Percentiles rank a stretch among this genome's conserved stretches.
These are phyloP conservation scores for Orius insidiosus DNA, from an alignment of 1,140 invertebrate species.

Conservation along the genomic window DNA sequence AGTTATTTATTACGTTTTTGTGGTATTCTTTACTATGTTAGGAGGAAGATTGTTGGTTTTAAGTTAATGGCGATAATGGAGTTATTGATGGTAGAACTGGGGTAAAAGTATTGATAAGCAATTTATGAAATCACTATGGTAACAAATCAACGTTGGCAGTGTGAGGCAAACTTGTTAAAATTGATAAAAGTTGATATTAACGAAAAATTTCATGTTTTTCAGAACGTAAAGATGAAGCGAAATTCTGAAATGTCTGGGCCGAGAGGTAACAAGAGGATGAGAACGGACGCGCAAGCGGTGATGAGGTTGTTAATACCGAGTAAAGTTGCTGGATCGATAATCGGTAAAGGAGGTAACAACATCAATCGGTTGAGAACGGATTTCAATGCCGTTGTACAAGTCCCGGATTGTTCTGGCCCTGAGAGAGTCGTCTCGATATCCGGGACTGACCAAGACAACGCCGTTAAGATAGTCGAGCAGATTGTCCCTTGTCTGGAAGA, in stretches of 20 bases:
- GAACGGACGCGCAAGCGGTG: conserved; percentile 55
- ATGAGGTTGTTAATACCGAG: conserved; percentile 81
- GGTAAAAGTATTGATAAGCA: too few relatives aligned
- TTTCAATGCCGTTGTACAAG: conserved; percentile 98
- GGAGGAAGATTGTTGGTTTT: too few relatives aligned
- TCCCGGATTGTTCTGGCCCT: conserved; percentile 98
- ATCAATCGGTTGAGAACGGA: conserved; percentile 80
- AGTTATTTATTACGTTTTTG: too few relatives aligned
- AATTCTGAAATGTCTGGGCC: conserved; percentile 39
- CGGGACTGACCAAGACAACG: conserved; percentile 7
- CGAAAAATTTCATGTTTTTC: too few relatives aligned
- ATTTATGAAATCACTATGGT: too few relatives aligned
- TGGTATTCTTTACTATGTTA: too few relatives aligned
- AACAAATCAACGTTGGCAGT: too few relatives aligned
- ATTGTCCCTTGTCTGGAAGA: conserved; percentile 80
- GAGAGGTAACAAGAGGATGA: conserved; percentile 44
- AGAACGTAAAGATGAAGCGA: conserved; percentile 41
- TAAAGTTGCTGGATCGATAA: conserved; percentile 90
- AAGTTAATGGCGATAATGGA: too few relatives aligned
- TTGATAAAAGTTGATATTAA: too few relatives aligned
- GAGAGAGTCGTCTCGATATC: conserved; percentile 46
- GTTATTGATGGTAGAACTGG: too few relatives aligned
- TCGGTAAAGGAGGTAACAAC: conserved; percentile 73
- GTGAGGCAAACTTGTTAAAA: too few relatives aligned
- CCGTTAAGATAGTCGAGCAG: conserved; percentile 44